Evolutionary conservation across 2,113 vertebrate genomes (phyloP), one percentile per base, ranked within the genome.

Genomic region (Nyctibius bracteatus): DNA sequence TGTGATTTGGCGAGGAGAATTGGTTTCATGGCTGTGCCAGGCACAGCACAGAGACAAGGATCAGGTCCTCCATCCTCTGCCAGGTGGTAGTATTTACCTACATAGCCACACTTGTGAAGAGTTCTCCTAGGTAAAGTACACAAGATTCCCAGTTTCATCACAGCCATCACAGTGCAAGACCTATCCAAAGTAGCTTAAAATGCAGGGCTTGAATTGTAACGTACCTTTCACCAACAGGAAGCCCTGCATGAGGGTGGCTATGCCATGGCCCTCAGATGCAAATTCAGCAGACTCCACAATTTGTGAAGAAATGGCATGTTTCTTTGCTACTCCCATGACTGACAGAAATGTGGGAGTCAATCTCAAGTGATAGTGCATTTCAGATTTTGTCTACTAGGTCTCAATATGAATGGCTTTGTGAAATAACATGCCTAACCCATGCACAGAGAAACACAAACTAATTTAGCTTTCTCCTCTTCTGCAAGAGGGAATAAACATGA

Each of bases 251-350:
- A 46, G 4, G 12, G 44, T 47, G 37, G 25, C 55, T 62, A 12
- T 37, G 25, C 28, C 0, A 0, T 13, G 28, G 28, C 19, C 5
- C 71, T 86, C 54, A 65, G 31, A 39, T 0, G 4, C 10, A 78
- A 63, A 80, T 59, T 57, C 77, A 44, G 63, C 27, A 57, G 77
- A 81, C 10, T 51, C n/a, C 47, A 47, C 1, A 2, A 24, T 62
- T 66, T 46, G 14, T 54, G 21, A 73, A 43, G 44, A 44, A 84
- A 84, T 30, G 11, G 11, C 33, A 21, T 25, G 12, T 1, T 68
- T 65, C 44, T 13, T 37, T 49, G n/a, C 41, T 66, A 35, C 24
- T 84, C 46, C 10, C 9, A 47, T 4, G 9, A 81, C 0, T 58
- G 59, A 71, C 70, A 77, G n/a, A 66, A 87, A 70, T 5, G 12